These are phyloP conservation scores for Rhogogaster chlorosoma DNA, from an alignment of 2,888 invertebrate genomes.

Conservation along the genomic window DNA sequence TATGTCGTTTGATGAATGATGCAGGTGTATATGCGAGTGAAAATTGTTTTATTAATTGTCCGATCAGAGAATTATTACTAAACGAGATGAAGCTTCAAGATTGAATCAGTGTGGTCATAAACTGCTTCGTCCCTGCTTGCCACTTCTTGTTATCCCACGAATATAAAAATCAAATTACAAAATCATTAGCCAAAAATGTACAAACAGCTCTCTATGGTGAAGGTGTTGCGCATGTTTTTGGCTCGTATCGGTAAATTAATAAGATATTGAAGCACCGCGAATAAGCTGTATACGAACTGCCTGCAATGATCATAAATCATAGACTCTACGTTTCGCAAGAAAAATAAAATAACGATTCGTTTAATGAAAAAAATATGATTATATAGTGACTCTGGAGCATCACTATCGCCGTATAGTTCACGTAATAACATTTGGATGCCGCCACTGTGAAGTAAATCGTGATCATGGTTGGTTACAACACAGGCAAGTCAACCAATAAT, in stretches of 20 bases:
- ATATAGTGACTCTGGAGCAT: background rate
- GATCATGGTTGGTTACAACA: slow-evolving; percentile 17
- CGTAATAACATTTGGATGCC: slow-evolving; percentile 29
- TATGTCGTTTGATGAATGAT: background rate
- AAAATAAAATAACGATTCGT: background rate
- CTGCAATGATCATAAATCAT: background rate
- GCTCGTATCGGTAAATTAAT: background rate
- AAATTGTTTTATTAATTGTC: background rate
- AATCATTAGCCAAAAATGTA: background rate
- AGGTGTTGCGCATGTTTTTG: background rate
- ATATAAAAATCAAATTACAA: background rate
- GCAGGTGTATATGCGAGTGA: background rate
- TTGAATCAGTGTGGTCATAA: background rate
- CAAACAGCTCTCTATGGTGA: background rate
- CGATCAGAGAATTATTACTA: background rate
- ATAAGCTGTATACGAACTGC: background rate
- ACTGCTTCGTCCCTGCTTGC: too few relatives aligned
- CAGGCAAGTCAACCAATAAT: background rate
- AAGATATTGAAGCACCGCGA: background rate
- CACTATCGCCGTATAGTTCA: slow-evolving; percentile 16
- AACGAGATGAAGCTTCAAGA: background rate
- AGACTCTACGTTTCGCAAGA: background rate
- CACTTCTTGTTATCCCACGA: background rate
- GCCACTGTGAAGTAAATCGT: slow-evolving; percentile 37
- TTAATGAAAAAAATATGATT: background rate